phyloP scores from a whole-genome alignment of 2,113 vertebrate species.

The Solea solea region DNA sequence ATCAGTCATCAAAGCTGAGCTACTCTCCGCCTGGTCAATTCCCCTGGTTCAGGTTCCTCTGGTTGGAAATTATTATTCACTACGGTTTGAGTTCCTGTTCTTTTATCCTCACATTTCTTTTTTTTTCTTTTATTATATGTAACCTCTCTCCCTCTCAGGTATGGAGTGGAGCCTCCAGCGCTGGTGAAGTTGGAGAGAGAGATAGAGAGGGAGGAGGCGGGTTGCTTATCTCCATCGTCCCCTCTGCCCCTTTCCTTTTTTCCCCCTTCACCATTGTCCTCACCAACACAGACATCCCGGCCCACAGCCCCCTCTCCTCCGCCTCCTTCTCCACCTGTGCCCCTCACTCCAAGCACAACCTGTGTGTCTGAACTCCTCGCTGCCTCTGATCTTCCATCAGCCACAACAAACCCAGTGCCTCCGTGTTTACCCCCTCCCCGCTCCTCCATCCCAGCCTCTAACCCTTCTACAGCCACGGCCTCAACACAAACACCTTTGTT shows the following conservation, averaged over 20 bases:
- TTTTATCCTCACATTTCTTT: background rate
- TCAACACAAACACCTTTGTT: slow-evolving; percentile 74
- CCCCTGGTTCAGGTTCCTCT: too few species aligned
- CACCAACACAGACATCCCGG: slow-evolving; percentile 44
- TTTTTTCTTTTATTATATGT: background rate
- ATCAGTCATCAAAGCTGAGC: too few species aligned
- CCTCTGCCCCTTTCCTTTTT: slow-evolving; percentile 59
- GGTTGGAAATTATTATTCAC: too few species aligned
- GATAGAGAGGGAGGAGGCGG: slow-evolving; percentile 92
- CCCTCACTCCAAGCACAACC: slow-evolving; percentile 50
- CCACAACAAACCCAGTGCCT: slow-evolving; percentile 50
- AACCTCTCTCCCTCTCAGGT: slow-evolving; percentile 78
- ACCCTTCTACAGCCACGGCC: slow-evolving; percentile 48
- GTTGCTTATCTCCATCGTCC: slow-evolving; percentile 84
- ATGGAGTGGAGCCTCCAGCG: slow-evolving; percentile 92
- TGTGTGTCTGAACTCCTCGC: slow-evolving; percentile 50
- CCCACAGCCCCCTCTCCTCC: slow-evolving; percentile 40
- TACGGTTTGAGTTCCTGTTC: background rate
- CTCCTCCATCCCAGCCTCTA: slow-evolving; percentile 46
- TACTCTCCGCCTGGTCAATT: too few species aligned
- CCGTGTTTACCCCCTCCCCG: slow-evolving; percentile 47
- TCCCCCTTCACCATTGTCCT: slow-evolving; percentile 47
- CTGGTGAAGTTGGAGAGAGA: slow-evolving; percentile 96
- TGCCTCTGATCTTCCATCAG: slow-evolving; percentile 66
- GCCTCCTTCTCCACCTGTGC: slow-evolving; percentile 47